Conservation (phyloP, 2,113 vertebrate genomes). For the Protobothrops mucrosquamatus region DNA sequence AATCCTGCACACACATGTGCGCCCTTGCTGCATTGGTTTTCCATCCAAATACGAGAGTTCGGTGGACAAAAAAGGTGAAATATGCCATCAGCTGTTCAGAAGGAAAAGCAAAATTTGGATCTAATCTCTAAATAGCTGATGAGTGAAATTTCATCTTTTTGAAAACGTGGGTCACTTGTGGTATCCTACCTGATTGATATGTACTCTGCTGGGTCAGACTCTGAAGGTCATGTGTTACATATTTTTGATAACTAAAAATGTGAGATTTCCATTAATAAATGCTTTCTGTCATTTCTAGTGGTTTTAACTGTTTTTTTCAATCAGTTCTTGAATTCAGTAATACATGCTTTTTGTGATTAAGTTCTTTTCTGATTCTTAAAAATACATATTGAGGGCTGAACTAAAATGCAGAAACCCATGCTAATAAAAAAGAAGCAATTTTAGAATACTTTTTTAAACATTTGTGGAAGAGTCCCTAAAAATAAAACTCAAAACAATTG, state of each 20-base stretch:
- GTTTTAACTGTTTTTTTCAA: constrained; percentile 35
- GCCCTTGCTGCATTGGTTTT: neutral
- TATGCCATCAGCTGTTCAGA: neutral
- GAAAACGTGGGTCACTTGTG: neutral
- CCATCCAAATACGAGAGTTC: neutral
- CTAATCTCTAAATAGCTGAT: neutral
- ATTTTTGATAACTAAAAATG: neutral
- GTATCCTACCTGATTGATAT: neutral
- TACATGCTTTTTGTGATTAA: constrained; percentile 30
- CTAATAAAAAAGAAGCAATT: constrained; percentile 37
- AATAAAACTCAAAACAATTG: neutral
- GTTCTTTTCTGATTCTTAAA: constrained; percentile 31
- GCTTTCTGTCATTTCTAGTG: constrained; percentile 42
- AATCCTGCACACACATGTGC: neutral
- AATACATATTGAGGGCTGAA: constrained; percentile 24
- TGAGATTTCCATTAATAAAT: constrained; percentile 28
- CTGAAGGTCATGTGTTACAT: neutral
- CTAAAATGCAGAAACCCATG: constrained; percentile 40
- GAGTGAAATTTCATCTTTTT: neutral
- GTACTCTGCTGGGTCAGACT: neutral
- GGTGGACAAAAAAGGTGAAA: neutral
- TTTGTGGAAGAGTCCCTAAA: constrained; percentile 41
- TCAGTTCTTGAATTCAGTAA: constrained; percentile 33
- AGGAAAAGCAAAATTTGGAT: neutral
- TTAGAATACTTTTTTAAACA: constrained; percentile 39